Evolutionary conservation across 2,888 invertebrate species (phyloP), one percentile per base, ranked within the genome.

Genomic region (Heteromyza rotundicornis): DNA sequence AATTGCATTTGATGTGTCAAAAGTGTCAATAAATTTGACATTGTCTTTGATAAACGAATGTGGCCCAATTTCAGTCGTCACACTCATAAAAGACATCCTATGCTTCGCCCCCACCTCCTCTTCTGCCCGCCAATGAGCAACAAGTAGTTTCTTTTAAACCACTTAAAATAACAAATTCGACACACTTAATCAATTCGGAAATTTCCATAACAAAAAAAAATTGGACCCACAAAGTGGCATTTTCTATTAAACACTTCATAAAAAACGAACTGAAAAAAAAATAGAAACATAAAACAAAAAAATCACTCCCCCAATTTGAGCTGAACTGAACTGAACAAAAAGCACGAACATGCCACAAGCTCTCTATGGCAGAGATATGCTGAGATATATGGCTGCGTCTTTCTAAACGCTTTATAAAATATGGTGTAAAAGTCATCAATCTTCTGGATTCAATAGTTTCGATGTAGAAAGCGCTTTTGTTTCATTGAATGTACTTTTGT

Each of bases 271-370:
- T 19, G 47, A 47, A n/a, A 40, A 10, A n/a, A 40, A n/a, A n/a
- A n/a, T n/a, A n/a, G n/a, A n/a, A n/a, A n/a, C n/a, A n/a, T n/a
- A n/a, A n/a, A n/a, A n/a, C n/a, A n/a, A n/a, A n/a, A n/a, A 40
- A 47, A 47, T 47, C 47, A 19, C 47, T 17, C 47, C 47, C 47
- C 47, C 47, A 47, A 47, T 40, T 40, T 40, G 40, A n/a, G 40
- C 40, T 12, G 40, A 7, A 40, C 32, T 32, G n/a, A 40, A 40
- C 40, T n/a, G 10, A 27, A 27, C n/a, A 27, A 27, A 27, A 27
- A 27, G 10, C 27, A 27, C 27, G 10, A 40, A n/a, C 8, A 40
- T 40, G n/a, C 40, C 10, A 40, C 32, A 40, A 40, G 40, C 40
- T 2, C 14, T n/a, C n/a, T n/a, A 7, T 5, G 5, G 40, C 40